Evolutionary conservation across 1,140 invertebrate genomes (phyloP).

Genomic region (Calosoma granatense): DNA sequence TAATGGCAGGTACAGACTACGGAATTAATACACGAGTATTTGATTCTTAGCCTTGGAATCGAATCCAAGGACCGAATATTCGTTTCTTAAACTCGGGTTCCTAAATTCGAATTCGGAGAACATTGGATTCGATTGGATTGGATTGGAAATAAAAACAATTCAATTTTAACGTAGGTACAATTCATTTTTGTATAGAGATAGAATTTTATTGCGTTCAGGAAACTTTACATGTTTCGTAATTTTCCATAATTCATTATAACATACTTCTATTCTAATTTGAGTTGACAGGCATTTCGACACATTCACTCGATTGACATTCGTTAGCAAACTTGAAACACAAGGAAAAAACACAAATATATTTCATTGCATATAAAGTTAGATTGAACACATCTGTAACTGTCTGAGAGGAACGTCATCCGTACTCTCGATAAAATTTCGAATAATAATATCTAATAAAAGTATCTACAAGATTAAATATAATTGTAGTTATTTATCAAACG

Average conservation of each 20-base stretch:
- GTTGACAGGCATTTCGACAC: slow-evolving; percentile 7
- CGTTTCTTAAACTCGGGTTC: too few species aligned
- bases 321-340: not conserved
- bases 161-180: slow-evolving; percentile 7
- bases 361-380: slow-evolving; percentile 6
- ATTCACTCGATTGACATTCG: not conserved
- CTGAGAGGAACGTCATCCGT: slow-evolving; percentile 31
- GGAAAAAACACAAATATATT: not conserved
- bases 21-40: too few species aligned
- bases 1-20: too few species aligned
- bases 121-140: too few species aligned
- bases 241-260: slow-evolving; percentile 28
- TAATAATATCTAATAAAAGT: slow-evolving; percentile 16
- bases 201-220: slow-evolving; percentile 36
- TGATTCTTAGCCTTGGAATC: too few species aligned
- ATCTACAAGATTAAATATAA: slow-evolving; percentile 16
- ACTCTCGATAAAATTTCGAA: slow-evolving; percentile 29
- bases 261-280: slow-evolving; percentile 22
- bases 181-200: slow-evolving; percentile 31
- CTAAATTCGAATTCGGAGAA: too few species aligned
- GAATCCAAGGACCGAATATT: too few species aligned
- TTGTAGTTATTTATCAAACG: slow-evolving; percentile 21
- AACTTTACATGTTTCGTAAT: slow-evolving; percentile 34
- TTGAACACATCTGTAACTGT: slow-evolving; percentile 12
- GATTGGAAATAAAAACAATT: not conserved